phyloP scores from a whole-genome alignment of 2,888 invertebrate genomes.

The Stenurella melanura region DNA sequence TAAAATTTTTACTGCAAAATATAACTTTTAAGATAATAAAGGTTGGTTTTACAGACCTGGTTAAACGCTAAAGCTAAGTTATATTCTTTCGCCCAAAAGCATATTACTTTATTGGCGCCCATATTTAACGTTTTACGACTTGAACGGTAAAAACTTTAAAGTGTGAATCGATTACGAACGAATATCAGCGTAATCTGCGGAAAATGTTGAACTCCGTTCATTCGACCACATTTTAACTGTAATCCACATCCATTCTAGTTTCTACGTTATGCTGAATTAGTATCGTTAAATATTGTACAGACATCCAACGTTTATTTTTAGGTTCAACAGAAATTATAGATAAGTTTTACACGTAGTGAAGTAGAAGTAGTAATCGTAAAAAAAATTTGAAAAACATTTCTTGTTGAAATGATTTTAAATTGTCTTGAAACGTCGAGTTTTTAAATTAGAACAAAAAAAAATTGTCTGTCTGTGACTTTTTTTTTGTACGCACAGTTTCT shows the following conservation, averaged over 20 bases:
- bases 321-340: no score
- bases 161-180: slow-evolving; percentile 11
- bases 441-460: no score
- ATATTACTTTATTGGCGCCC: slow-evolving; percentile 13
- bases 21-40: slow-evolving; percentile 35
- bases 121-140: slow-evolving; percentile 20
- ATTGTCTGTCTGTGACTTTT: no score
- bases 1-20: slow-evolving; percentile 29
- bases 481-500: no score
- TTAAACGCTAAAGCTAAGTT: slow-evolving; percentile 19
- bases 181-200: not conserved
- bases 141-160: slow-evolving; percentile 6
- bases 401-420: no score
- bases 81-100: slow-evolving; percentile 1
- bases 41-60: slow-evolving; percentile 29
- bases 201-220: not conserved
- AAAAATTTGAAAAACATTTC: no score
- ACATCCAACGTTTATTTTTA: no score
- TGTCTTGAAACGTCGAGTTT: no score
- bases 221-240: not conserved
- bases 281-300: no score
- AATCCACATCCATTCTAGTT: not conserved
- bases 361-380: no score
- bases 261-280: no score
- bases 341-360: no score